Conservation (phyloP, 1,140 invertebrate genomes). For the Lysiphlebus fabarum region DNA sequence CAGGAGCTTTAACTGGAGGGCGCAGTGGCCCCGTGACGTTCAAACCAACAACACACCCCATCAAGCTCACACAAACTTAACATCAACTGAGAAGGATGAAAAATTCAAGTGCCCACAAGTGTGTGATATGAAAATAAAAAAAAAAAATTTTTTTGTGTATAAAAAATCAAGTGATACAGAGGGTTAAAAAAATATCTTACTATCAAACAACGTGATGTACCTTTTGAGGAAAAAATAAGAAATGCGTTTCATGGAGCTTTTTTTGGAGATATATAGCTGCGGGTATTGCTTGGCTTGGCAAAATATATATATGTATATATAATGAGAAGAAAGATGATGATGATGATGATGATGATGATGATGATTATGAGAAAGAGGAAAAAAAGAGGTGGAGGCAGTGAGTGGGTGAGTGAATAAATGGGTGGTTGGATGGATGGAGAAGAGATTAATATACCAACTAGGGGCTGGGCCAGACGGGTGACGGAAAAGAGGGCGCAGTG, state of each 20-base stretch:
- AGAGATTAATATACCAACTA: constrained; percentile 39
- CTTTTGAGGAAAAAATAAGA: no score
- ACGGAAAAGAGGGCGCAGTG: constrained; percentile 54
- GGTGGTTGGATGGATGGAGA: constrained; percentile 22
- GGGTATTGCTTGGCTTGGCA: neutral
- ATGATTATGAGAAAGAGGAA: constrained; percentile 18
- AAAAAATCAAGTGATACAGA: constrained; percentile 23
- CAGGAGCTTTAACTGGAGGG: constrained; percentile 48
- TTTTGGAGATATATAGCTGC: neutral
- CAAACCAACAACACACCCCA: constrained; percentile 48
- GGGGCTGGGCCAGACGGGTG: constrained; percentile 47
- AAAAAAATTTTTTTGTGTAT: neutral
- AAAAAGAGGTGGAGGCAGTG: constrained; percentile 15
- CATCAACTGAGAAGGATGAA: constrained; percentile 3
- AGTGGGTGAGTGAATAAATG: neutral
- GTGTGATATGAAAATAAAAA: constrained; percentile 14
- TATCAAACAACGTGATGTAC: no score
- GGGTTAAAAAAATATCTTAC: neutral
- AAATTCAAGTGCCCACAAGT: constrained; percentile 15
- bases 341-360: no score
- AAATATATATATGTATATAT: no score
- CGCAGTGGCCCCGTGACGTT: constrained; percentile 54
- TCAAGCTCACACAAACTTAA: neutral
- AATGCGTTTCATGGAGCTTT: no score
- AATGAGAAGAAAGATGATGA: no score